These are phyloP conservation scores for Lerista edwardsae DNA, from an alignment of 2,797 vertebrate genomes.

Conservation along the genomic window DNA sequence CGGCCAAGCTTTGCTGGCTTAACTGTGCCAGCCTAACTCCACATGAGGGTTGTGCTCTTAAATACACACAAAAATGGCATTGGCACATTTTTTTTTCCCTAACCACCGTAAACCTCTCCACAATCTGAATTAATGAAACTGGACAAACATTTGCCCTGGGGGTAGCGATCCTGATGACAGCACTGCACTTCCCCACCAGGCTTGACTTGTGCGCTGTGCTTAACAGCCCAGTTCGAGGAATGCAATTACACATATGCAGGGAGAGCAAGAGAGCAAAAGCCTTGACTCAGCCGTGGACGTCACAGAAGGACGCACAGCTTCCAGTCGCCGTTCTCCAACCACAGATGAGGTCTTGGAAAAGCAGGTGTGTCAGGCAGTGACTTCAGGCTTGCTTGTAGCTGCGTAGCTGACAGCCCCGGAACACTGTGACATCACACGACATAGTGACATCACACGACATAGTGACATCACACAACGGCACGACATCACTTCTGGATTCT, in stretches of 20 bases:
- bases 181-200: fast-evolving
- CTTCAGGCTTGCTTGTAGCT: too few species aligned
- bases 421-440: too few species aligned
- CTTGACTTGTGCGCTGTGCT: background rate
- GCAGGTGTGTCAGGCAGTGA: fast-evolving
- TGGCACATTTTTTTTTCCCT: fast-evolving
- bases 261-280: background rate
- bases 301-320: background rate
- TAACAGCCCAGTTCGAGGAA: background rate
- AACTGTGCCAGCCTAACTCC: too few species aligned
- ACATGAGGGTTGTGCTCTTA: too few species aligned
- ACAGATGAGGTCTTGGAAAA: background rate
- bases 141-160: background rate
- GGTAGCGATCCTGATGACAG: background rate
- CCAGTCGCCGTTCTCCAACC: background rate
- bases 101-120: fast-evolving
- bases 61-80: too few species aligned
- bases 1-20: too few species aligned
- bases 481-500: too few species aligned
- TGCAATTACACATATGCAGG: fast-evolving
- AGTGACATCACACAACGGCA: too few species aligned
- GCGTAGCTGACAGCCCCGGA: too few species aligned
- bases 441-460: too few species aligned
- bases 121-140: background rate
- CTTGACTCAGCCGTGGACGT: fast-evolving